phyloP scores from a whole-genome alignment of 2,113 vertebrate species.

The Arizona elegans region DNA sequence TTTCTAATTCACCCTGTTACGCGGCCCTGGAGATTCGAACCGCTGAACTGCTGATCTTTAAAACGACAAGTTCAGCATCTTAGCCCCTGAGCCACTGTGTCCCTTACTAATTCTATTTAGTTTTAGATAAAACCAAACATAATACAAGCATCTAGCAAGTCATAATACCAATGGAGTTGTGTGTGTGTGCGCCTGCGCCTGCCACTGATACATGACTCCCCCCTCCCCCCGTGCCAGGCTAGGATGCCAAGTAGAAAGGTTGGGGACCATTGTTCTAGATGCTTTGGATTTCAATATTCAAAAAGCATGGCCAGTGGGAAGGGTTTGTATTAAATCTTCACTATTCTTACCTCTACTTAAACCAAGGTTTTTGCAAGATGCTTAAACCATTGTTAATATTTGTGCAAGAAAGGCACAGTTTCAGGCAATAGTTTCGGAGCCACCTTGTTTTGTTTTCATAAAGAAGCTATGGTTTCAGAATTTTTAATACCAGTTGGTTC shows the following conservation, averaged over 20 bases:
- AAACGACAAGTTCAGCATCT: no score
- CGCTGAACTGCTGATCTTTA: no score
- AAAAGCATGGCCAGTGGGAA: not conserved
- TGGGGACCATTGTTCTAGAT: not conserved
- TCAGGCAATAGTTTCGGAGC: not conserved
- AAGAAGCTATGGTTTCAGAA: not conserved
- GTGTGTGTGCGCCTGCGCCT: not conserved
- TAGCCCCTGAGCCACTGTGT: no score
- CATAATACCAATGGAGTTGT: not conserved
- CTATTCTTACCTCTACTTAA: not conserved
- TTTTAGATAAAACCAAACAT: not conserved
- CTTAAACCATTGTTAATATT: not conserved
- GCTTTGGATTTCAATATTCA: not conserved
- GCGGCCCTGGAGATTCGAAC: no score
- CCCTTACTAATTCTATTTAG: not conserved
- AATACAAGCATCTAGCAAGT: not conserved
- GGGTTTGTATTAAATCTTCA: not conserved
- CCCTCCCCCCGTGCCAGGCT: accelerated
- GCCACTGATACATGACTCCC: not conserved
- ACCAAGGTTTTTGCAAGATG: not conserved
- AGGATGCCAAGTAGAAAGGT: not conserved
- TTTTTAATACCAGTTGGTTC: not conserved
- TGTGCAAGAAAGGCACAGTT: not conserved
- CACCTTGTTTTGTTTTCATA: not conserved
- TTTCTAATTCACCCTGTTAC: no score